Conservation (phyloP, 2,888 invertebrate genomes). For the Mesoligia furuncula region DNA sequence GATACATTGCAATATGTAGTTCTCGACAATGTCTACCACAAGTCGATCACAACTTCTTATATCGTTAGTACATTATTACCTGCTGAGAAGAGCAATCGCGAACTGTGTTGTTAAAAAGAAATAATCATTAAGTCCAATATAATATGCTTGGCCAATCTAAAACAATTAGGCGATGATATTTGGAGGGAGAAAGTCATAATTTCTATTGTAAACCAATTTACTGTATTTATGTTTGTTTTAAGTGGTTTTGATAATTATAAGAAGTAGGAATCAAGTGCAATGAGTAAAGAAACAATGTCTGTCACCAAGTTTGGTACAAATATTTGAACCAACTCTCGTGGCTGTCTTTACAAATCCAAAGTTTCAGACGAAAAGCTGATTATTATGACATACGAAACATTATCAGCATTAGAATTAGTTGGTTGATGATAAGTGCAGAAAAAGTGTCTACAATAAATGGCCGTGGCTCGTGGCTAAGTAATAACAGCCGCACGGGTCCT, state of each 20-base stretch:
- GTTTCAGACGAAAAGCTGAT: not conserved
- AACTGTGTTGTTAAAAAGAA: conserved; percentile 61
- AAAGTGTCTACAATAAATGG: not conserved
- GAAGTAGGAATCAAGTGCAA: not conserved
- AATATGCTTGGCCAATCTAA: conserved; percentile 50
- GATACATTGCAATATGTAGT: conserved; percentile 22
- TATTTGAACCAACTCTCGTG: conserved; percentile 6
- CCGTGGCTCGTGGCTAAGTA: no score
- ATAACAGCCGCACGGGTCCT: not conserved
- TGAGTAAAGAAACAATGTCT: not conserved
- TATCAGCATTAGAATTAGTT: not conserved
- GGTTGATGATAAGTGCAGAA: not conserved
- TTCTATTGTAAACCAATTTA: conserved; percentile 11
- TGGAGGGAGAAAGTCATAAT: conserved; percentile 39
- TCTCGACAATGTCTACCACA: conserved; percentile 17
- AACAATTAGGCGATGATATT: conserved; percentile 49
- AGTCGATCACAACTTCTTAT: conserved; percentile 39
- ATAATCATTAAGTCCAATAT: conserved; percentile 61
- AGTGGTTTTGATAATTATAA: conserved; percentile 1
- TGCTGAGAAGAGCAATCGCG: conserved; percentile 43
- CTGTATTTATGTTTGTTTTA: conserved; percentile 1
- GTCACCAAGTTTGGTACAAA: not conserved
- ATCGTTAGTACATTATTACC: conserved; percentile 48
- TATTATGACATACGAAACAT: not conserved
- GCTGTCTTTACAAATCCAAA: not conserved